Evolutionary conservation across 1,140 invertebrate genomes (phyloP).

Genomic region (Drosophila lacertosa): DNA sequence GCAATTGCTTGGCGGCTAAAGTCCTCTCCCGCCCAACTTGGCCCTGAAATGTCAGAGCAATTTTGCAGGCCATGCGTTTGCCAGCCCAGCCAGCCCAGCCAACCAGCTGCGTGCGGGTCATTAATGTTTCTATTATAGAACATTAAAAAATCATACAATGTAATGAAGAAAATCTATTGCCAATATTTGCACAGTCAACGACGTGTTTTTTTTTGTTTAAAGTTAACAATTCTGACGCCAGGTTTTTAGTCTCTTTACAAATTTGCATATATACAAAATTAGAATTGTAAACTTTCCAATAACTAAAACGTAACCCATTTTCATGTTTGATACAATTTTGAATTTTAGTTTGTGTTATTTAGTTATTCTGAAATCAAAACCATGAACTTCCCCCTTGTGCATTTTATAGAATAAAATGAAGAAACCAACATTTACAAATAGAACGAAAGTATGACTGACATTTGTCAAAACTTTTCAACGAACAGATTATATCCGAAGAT

Average conservation of each 20-base stretch:
- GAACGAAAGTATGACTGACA: no score
- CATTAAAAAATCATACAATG: slow-evolving; percentile 3
- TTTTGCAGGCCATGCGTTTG: slow-evolving; percentile 15
- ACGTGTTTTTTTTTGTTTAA: background rate
- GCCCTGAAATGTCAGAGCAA: slow-evolving; percentile 17
- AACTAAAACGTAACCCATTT: no score
- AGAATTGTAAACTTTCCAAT: no score
- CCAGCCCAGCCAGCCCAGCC: slow-evolving; percentile 1
- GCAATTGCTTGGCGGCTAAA: slow-evolving; percentile 47
- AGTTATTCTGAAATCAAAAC: no score
- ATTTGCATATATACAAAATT: background rate
- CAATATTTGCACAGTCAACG: background rate
- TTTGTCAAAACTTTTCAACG: background rate
- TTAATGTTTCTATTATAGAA: slow-evolving; percentile 9
- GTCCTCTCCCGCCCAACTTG: slow-evolving; percentile 12
- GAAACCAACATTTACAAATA: no score
- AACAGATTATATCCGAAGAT: background rate
- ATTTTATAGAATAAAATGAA: no score
- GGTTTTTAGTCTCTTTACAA: no score
- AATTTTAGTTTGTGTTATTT: no score
- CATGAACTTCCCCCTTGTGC: no score
- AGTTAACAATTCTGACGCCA: no score
- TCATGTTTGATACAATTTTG: no score
- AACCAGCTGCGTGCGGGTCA: slow-evolving; percentile 6
- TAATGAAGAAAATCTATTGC: background rate